A percentile compares a stretch with the other conserved stretches of the same genome.
Evolutionary conservation across 2,113 vertebrate species (phyloP).

Genomic region (Sphaerodactylus townsendi): DNA sequence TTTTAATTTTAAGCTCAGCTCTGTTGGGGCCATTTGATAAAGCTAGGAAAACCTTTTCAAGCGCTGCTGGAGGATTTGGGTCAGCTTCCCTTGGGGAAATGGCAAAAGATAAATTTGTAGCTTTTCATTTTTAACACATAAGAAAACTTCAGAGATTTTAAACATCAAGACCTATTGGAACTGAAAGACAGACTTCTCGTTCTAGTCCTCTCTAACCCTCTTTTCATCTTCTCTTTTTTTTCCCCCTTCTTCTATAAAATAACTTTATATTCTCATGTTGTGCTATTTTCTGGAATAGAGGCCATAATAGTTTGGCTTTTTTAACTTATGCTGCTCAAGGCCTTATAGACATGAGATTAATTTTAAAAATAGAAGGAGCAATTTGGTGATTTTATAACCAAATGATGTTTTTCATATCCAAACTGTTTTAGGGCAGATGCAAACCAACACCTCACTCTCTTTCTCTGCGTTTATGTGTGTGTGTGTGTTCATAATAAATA

Average conservation of each 20-base stretch:
- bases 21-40: slow-evolving; percentile 81
- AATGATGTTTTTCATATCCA: slow-evolving; percentile 7
- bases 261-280: slow-evolving; percentile 62
- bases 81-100: slow-evolving; percentile 77
- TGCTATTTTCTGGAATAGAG: slow-evolving; percentile 26
- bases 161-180: slow-evolving; percentile 75
- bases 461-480: too few species aligned
- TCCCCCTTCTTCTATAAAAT: slow-evolving; percentile 60
- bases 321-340: slow-evolving; percentile 35
- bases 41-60: slow-evolving; percentile 78
- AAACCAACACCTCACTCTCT: slow-evolving; percentile 27
- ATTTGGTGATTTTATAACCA: slow-evolving; percentile 52
- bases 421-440: slow-evolving; percentile 40
- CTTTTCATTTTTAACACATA: slow-evolving; percentile 74
- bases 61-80: slow-evolving; percentile 76
- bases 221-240: slow-evolving; percentile 26
- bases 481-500: not conserved
- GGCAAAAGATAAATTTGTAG: slow-evolving; percentile 79
- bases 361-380: slow-evolving; percentile 49
- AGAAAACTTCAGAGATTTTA: slow-evolving; percentile 80
- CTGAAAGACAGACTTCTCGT: slow-evolving; percentile 66
- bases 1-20: slow-evolving; percentile 84
- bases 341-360: slow-evolving; percentile 50
- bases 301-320: slow-evolving; percentile 52
- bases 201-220: slow-evolving; percentile 52